These are phyloP conservation scores for Julus scandinavius DNA, from an alignment of 2,888 invertebrate species.

Conservation along the genomic window DNA sequence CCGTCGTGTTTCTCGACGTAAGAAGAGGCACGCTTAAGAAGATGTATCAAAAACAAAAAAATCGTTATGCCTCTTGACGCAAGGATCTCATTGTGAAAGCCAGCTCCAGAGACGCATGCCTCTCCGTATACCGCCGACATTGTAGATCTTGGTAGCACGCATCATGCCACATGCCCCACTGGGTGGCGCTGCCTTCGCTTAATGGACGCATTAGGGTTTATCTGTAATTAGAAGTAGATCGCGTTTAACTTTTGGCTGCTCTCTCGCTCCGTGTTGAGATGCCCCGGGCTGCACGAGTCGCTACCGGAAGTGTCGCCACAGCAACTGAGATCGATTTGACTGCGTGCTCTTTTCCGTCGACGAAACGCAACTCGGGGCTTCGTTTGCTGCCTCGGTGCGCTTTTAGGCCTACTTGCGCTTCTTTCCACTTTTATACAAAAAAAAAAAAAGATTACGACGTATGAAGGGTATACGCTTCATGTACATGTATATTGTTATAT, in stretches of 20 bases:
- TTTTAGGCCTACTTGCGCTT: slow-evolving; percentile 31
- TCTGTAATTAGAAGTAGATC: slow-evolving; percentile 54
- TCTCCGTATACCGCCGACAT: background rate
- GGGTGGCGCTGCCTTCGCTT: background rate
- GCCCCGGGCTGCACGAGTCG: slow-evolving; percentile 42
- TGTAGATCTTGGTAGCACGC: background rate
- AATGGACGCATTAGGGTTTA: slow-evolving; percentile 45
- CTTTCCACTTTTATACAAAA: slow-evolving; percentile 26
- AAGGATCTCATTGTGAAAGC: background rate
- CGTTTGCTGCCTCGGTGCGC: slow-evolving; percentile 49
- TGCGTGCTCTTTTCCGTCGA: slow-evolving; percentile 31
- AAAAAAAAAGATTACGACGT: background rate
- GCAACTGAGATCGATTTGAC: slow-evolving; percentile 51
- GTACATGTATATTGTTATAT: background rate
- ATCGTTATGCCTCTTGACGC: background rate
- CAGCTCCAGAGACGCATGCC: background rate
- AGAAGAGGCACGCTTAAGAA: background rate
- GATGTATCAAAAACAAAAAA: too few relatives aligned
- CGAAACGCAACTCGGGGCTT: slow-evolving; percentile 17
- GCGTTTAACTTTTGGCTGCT: slow-evolving; percentile 52
- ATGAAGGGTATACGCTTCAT: background rate
- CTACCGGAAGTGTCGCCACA: slow-evolving; percentile 52
- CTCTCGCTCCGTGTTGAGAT: slow-evolving; percentile 45
- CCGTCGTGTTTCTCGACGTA: too few relatives aligned
- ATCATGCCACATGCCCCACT: background rate